Percentiles rank a stretch among this genome's conserved stretches.
phyloP scores from a whole-genome alignment of 2,797 vertebrate species.

The Chiroxiphia lanceolata region DNA sequence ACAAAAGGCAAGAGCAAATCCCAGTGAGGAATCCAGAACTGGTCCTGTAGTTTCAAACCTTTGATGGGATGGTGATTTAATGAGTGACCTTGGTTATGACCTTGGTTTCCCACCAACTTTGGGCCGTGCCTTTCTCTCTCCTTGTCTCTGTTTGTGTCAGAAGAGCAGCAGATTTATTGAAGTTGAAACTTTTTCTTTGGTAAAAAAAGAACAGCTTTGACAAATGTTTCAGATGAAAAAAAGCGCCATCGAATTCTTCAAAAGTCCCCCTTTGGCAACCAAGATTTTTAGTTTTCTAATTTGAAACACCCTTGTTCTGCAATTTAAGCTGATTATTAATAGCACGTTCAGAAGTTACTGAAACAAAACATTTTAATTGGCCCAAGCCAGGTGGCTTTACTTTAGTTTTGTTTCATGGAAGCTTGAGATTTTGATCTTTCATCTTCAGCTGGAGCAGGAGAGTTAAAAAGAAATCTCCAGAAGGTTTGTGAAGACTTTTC shows the following conservation, averaged over 20 bases:
- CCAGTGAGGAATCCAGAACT: background rate
- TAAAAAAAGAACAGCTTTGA: slow-evolving; percentile 26
- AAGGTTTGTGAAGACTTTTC: background rate
- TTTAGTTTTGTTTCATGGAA: background rate
- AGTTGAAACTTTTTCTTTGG: background rate
- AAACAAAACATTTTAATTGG: slow-evolving; percentile 62
- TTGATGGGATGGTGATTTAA: background rate
- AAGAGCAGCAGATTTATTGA: background rate
- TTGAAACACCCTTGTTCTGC: background rate
- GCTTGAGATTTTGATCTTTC: background rate
- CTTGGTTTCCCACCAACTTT: background rate
- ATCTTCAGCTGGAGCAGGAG: background rate
- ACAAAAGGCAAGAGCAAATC: background rate
- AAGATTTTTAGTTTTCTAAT: slow-evolving; percentile 10
- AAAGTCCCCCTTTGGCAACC: background rate
- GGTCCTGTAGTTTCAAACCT: background rate
- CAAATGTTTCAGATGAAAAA: background rate
- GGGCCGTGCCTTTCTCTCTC: background rate
- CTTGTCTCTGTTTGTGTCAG: background rate
- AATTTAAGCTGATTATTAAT: slow-evolving; percentile 38
- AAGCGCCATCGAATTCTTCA: background rate
- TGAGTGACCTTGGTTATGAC: background rate
- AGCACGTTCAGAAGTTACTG: background rate
- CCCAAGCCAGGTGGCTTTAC: background rate
- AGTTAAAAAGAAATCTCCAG: background rate